Conservation (phyloP, 92 coral and sea anemone species). For the Parazoanthus darwini region DNA sequence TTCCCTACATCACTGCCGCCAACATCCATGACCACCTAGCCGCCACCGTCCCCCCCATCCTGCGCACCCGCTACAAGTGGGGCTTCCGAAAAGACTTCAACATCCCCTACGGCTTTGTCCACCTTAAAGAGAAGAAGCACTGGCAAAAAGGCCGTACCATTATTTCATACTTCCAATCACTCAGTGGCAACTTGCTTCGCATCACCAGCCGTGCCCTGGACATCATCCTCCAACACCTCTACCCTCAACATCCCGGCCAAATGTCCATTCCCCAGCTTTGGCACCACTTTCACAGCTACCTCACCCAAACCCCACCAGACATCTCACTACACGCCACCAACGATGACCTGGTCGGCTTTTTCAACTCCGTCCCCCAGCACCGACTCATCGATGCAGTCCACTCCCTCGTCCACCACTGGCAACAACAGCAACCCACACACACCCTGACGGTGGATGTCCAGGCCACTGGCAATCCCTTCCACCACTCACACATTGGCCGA, state of each 20-base stretch:
- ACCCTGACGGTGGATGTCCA: not conserved
- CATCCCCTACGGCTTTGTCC: not conserved
- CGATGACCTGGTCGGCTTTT: not conserved
- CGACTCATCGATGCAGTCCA: not conserved
- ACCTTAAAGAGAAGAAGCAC: conserved; percentile 3
- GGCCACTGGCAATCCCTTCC: conserved; percentile 3
- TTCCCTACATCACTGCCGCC: not conserved
- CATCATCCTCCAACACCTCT: not conserved
- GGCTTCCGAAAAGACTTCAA: not conserved
- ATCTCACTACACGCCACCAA: conserved; percentile 12
- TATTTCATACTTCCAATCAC: not conserved
- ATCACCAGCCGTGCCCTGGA: not conserved
- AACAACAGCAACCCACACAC: conserved; percentile 4
- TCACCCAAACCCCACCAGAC: not conserved
- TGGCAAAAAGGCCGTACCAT: conserved; percentile 1
- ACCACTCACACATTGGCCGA: conserved; percentile 5
- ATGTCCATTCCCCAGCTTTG: conserved; percentile 9
- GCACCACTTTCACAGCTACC: not conserved
- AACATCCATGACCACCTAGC: not conserved
- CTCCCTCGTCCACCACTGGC: conserved; percentile 6
- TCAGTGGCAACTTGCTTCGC: not conserved
- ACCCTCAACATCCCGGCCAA: not conserved
- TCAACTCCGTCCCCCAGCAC: not conserved
- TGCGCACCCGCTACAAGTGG: not conserved
- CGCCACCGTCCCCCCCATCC: not conserved